Base-by-base conservation (phyloP, 2,888 invertebrate genomes). In the Stictocephala bisonia region DNA sequence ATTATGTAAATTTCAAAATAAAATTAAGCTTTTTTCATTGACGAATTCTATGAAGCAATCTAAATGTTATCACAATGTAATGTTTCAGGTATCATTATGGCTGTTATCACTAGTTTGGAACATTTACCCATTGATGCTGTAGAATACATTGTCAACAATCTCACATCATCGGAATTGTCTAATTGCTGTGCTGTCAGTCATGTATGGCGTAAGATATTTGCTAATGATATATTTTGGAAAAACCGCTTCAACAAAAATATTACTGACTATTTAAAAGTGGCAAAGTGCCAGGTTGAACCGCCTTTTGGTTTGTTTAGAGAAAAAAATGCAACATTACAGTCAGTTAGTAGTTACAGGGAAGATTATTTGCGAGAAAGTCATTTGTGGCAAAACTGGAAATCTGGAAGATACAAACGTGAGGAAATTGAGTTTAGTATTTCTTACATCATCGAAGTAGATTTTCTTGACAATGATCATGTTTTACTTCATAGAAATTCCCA, bases 351-450 rank as follows among this genome's bases (percentile, higher is more conserved):
- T n/a, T n/a, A n/a, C n/a, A n/a, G n/a, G 40, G 9, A 22, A 6
- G 20, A 35, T 26, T 60, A 35, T n/a, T 31, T 60, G n/a, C 31
- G 4, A 22, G 60, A 60, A 40, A 31, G 22, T n/a, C 31, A 31
- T 29, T 40, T 60, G 40, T 60, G 35, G 60, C 1, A 60, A 6
- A 60, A 60, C 40, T 60, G 60, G 60, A 22, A 22, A 2, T 22
- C 7, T 22, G 60, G 60, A n/a, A 31, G 22, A 1, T 60, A 18
- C 24, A 31, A 60, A 29, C 22, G n/a, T 9, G 60, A 60, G 6
- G 60, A 60, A 60, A 60, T 60, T 9, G 60, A 40, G n/a, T 60
- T 60, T 60, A 60, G 22, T 29, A 60, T 60, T 24, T n/a, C 13
- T 24, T 60, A 60, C 40, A 60, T 35, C 22, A 60, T 60, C 20